A percentile compares a stretch with the other conserved stretches of the same genome.
Evolutionary conservation across 2,888 invertebrate genomes (phyloP).

Genomic region (Phanerotoma sp.): DNA sequence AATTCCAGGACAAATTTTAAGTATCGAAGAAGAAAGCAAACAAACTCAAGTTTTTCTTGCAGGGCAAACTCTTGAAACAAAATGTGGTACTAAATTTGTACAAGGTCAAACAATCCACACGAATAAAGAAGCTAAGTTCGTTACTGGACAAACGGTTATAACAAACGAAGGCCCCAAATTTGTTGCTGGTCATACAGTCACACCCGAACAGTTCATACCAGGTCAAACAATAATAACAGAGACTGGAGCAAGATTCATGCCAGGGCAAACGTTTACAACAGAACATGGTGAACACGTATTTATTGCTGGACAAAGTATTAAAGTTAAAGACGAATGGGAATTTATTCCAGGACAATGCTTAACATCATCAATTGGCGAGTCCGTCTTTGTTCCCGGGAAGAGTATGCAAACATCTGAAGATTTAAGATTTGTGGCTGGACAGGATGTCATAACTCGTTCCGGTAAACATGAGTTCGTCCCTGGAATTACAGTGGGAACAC

Average conservation of each 20-base stretch:
- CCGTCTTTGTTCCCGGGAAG: conserved; percentile 67
- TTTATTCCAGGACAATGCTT: conserved; percentile 68
- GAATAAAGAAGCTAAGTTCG: conserved; percentile 63
- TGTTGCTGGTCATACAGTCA: conserved; percentile 63
- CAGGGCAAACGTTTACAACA: conserved; percentile 65
- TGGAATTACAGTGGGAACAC: conserved; percentile 60
- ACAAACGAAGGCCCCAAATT: conserved; percentile 67
- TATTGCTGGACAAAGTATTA: conserved; percentile 66
- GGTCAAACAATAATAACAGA: conserved; percentile 53
- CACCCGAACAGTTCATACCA: conserved; percentile 54
- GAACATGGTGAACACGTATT: conserved; percentile 64
- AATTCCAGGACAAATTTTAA: conserved; percentile 73
- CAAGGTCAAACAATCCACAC: conserved; percentile 67
- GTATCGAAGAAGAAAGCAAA: conserved; percentile 58
- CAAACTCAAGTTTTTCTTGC: conserved; percentile 66
- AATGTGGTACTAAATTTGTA: conserved; percentile 61
- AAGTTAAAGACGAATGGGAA: conserved; percentile 62
- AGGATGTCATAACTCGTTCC: conserved; percentile 60
- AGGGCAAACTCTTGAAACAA: conserved; percentile 68
- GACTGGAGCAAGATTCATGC: conserved; percentile 62
- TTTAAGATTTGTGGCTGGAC: conserved; percentile 67
- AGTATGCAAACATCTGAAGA: conserved; percentile 66
- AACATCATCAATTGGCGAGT: conserved; percentile 61
- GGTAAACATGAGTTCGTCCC: conserved; percentile 65
- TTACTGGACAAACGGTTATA: conserved; percentile 66